phyloP scores from a whole-genome alignment of 2,797 vertebrate genomes.

The Heteromormyrus szaboi region DNA sequence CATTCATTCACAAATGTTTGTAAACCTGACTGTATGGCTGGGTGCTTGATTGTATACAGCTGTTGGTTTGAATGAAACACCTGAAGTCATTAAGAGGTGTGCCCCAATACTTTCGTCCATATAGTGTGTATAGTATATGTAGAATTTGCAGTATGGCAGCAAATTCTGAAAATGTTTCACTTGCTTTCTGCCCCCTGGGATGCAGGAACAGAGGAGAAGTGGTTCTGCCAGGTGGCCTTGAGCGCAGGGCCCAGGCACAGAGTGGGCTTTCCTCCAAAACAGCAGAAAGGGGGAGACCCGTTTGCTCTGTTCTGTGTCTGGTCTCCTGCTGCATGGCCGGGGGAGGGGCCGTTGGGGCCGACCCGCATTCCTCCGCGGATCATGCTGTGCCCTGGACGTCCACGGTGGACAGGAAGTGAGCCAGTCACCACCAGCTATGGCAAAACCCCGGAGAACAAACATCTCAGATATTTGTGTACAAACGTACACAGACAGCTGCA shows the following conservation, averaged over 20 bases:
- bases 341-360: not conserved
- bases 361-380: not conserved
- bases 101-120: not conserved
- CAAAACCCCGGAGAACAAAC: not conserved
- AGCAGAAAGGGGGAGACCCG: not conserved
- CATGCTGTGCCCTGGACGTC: not conserved
- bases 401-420: not conserved
- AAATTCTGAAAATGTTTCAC: not conserved
- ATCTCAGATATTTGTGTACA: not conserved
- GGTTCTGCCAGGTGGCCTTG: not conserved
- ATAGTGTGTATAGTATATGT: not conserved
- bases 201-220: not conserved
- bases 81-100: not conserved
- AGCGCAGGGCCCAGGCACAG: not conserved
- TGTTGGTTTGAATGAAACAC: not conserved
- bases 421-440: not conserved
- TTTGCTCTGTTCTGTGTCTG: not conserved
- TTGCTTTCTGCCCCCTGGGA: not conserved
- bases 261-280: not conserved
- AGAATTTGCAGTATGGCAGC: not conserved
- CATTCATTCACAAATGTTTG: not conserved
- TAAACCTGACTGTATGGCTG: not conserved
- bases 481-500: not conserved
- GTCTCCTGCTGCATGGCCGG: not conserved
- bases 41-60: not conserved